A percentile compares a stretch with the other conserved stretches of the same genome.
Conservation (phyloP, 2,113 vertebrate species). For the Noctilio leporinus region DNA sequence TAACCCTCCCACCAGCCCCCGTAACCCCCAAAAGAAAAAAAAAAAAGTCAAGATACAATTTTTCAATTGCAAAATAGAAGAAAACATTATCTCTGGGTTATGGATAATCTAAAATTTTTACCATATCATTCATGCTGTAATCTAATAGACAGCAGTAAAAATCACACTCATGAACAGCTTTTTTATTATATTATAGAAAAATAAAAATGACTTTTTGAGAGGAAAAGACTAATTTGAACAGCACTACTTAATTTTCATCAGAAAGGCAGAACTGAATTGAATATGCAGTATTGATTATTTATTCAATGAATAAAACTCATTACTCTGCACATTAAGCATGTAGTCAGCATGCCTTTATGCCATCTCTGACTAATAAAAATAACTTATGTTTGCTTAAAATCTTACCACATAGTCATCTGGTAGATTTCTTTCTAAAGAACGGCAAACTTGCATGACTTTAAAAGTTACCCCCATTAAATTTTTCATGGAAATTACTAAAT, state of each 20-base stretch:
- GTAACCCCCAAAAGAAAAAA: too few species aligned
- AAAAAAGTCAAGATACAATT: not conserved
- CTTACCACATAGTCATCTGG: not conserved
- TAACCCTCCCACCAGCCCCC: not conserved
- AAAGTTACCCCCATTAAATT: not conserved
- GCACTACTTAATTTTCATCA: constrained; percentile 26
- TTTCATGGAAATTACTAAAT: constrained; percentile 3
- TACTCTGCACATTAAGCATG: not conserved
- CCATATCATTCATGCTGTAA: not conserved
- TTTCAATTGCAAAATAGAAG: not conserved
- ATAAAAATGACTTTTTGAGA: constrained; percentile 18
- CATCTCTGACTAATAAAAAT: constrained; percentile 20
- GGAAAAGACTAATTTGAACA: not conserved
- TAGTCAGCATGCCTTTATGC: not conserved
- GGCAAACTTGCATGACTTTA: constrained; percentile 2
- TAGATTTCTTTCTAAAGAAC: not conserved
- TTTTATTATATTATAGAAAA: not conserved
- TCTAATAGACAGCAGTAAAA: not conserved
- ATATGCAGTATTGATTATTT: constrained; percentile 29
- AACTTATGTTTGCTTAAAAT: constrained; percentile 14
- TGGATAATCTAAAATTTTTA: not conserved
- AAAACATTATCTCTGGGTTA: constrained; percentile 6
- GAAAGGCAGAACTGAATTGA: not conserved
- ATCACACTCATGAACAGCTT: not conserved
- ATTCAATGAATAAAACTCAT: not conserved